Conservation (phyloP, 2,888 invertebrate species). For the Mythimna albipuncta region DNA sequence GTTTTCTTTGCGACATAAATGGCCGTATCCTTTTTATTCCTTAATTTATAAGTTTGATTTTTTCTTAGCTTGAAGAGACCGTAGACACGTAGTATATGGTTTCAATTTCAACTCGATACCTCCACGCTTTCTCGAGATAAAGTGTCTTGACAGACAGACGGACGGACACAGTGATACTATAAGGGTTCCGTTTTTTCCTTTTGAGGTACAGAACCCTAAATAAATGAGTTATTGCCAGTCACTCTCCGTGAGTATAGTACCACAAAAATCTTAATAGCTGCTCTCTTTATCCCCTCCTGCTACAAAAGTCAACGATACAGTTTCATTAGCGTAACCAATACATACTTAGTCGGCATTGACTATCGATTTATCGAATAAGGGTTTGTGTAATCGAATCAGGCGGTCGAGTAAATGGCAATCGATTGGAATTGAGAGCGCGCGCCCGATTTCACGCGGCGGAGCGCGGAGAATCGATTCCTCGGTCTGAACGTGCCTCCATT, state of each 20-base stretch:
- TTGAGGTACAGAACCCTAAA: no score
- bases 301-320: slow-evolving; percentile 33
- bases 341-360: slow-evolving; percentile 61
- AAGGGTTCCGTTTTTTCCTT: no score
- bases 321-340: slow-evolving; percentile 57
- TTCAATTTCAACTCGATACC: no score
- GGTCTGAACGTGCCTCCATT: slow-evolving; percentile 76
- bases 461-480: slow-evolving; percentile 85
- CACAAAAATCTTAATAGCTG: background rate
- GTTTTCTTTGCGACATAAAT: no score
- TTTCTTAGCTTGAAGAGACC: no score
- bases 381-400: slow-evolving; percentile 82
- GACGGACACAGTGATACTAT: no score
- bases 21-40: no score
- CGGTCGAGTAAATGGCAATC: slow-evolving; percentile 79
- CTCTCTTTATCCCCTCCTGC: background rate
- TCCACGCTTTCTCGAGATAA: no score
- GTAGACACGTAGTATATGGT: no score
- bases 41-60: no score
- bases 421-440: slow-evolving; percentile 81
- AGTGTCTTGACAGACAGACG: no score
- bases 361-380: slow-evolving; percentile 74
- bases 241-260: background rate
- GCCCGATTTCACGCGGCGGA: slow-evolving; percentile 87
- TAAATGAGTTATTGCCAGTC: background rate